Evolutionary conservation across 2,888 invertebrate genomes (phyloP), one percentile per base, ranked within the genome.

Genomic region (Pantelozetes paolii): DNA sequence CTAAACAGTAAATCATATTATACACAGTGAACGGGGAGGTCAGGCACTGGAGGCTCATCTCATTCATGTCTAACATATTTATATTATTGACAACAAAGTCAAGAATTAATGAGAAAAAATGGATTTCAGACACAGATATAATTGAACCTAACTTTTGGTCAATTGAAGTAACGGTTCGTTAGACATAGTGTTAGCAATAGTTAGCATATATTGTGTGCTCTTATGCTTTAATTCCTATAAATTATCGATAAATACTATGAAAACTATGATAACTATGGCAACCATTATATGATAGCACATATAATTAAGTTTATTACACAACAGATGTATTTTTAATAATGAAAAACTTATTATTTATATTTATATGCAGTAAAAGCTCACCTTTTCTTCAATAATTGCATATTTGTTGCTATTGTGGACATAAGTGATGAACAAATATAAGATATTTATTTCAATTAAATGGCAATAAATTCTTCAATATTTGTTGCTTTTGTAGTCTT

Each of bases 181-280:
- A 50, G 50, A 20, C 50, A 45, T 9, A 11, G 45, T 2, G 45
- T 36, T 45, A 15, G 45, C 2, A 45, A n/a, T 45, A 15, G 45
- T 50, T n/a, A 50, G 20, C 50, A 50, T 50, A n/a, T n/a, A 50
- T 50, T 50, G 50, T n/a, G 20, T 6, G 50, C 20, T 50, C 50
- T 20, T 20, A 45, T 15, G 45, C 20, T 50, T 50, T 50, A 50
- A 23, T 20, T n/a, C 50, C 45, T 20, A 6, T 50, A 50, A 50
- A 50, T 50, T 50, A 23, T 50, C 50, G 20, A 23, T 50, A 20
- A 50, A 5, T 50, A 2, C 20, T 50, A 50, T 50, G 50, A 45
- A 9, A 13, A 18, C 45, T 45, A 45, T 45, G 45, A 18, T 18
- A 45, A 45, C 45, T 18, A 36, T 36, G 11, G 11, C 2, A 45